A percentile compares a stretch with the other conserved stretches of the same genome.
phyloP scores from a whole-genome alignment of 2,888 invertebrate genomes.

The Metacarcinus magister region DNA sequence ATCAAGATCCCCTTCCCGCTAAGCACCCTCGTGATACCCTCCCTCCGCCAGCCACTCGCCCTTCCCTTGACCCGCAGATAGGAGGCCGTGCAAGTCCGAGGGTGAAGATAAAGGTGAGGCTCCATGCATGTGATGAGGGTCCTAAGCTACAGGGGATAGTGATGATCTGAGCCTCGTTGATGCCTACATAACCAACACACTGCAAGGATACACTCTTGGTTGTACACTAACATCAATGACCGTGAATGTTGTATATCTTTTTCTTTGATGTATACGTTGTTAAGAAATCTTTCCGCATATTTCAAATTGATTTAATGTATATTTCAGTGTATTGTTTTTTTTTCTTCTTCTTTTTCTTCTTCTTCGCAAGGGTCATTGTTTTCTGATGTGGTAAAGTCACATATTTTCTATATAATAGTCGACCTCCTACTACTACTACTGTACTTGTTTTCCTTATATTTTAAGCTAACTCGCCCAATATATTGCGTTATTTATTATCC shows the following conservation, averaged over 20 bases:
- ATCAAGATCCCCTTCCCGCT: constrained; percentile 51
- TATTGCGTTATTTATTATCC: not conserved
- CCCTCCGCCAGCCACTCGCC: constrained; percentile 30
- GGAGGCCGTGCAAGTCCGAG: not conserved
- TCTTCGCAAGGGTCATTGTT: not conserved
- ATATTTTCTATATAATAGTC: not conserved
- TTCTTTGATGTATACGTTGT: not conserved
- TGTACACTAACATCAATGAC: not conserved
- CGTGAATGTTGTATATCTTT: not conserved
- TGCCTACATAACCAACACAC: not conserved
- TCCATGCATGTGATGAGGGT: not conserved
- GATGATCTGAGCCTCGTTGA: not conserved
- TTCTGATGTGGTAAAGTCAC: not conserved
- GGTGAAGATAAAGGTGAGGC: constrained; percentile 32
- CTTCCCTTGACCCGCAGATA: constrained; percentile 51
- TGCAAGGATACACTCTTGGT: not conserved
- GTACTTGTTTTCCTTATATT: not conserved
- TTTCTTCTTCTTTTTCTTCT: not conserved
- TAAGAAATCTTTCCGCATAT: not conserved
- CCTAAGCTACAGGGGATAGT: not conserved
- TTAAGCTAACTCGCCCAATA: constrained; percentile 46
- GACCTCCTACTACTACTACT: not conserved
- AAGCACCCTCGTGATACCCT: constrained; percentile 53
- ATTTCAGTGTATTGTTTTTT: not conserved
- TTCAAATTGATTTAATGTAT: not conserved